Base-by-base conservation (phyloP, 2,113 vertebrate species). In the Amblyornis subalaris region DNA sequence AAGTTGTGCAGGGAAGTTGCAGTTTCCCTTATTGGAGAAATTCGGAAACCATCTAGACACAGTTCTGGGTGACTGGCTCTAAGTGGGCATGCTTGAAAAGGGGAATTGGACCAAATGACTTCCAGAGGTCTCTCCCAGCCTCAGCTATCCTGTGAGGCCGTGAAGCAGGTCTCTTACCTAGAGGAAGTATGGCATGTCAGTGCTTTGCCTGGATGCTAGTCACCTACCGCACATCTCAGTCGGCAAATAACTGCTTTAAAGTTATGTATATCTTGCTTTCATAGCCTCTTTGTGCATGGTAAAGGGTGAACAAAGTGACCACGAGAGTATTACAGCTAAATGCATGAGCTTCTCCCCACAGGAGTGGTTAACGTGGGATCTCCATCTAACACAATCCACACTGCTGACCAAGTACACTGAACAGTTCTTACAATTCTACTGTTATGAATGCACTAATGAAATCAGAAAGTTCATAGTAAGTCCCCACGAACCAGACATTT, bases 401-500 rank as follows among this genome's bases (percentile, higher is more conserved):
- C 69, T 77, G 40, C 20, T 44, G 25, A 67, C 8, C n/a, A 57
- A 66, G n/a, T 9, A 31, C 23, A 44, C 19, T 7, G n/a, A 65
- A 38, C 1, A 51, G 28, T 16, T 58, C 14, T 58, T 85, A 75
- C 58, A 47, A 53, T 40, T 71, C 51, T 71, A 20, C 14, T 24
- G 29, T 42, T 75, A 65, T 6, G 24, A 81, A 71, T 21, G n/a
- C 38, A 74, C 35, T 48, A 21, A 91, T 55, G 29, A 88, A 87
- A 47, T n/a, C 69, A 85, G 18, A 62, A 93, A 61, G 10, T 38
- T 79, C 28, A 13, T 40, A 28, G 0, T 4, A 58, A 71, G 12
- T 47, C 21, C 26, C 36, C 55, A 23, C 0, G 0, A 85, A 65
- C 42, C 15, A 69, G 58, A 33, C 8, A n/a, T 53, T 85, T 61